These are phyloP conservation scores for Parotia lawesii DNA, from an alignment of 2,113 vertebrate species.

Conservation along the genomic window DNA sequence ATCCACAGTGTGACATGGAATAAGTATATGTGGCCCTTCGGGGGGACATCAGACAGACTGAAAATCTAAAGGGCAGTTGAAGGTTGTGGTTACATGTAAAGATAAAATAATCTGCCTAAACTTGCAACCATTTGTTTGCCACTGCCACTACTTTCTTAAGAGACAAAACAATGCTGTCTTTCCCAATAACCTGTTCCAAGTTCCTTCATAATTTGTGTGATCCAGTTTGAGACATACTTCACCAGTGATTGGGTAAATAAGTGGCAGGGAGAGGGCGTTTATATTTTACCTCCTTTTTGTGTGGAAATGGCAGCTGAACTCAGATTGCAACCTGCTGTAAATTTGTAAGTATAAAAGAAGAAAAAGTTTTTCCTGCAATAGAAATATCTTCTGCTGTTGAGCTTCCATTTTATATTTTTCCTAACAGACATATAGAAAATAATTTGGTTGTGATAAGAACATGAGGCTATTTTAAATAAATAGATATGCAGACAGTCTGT, in stretches of 20 bases:
- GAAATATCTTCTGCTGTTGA: not conserved
- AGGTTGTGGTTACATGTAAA: not conserved
- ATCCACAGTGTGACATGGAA: not conserved
- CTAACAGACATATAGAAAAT: not conserved
- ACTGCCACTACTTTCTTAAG: not conserved
- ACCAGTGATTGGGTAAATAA: not conserved
- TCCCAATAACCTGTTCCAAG: not conserved
- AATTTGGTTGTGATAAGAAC: not conserved
- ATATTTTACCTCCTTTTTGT: not conserved
- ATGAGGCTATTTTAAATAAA: not conserved
- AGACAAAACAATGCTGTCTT: fast-evolving
- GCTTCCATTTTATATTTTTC: not conserved
- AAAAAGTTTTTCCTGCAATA: not conserved
- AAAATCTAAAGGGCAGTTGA: not conserved
- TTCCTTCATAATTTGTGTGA: not conserved
- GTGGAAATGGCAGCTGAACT: not conserved
- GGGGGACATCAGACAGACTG: no score
- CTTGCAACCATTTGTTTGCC: not conserved
- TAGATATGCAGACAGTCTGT: not conserved
- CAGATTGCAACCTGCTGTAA: not conserved
- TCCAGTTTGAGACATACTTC: not conserved
- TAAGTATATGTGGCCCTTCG: not conserved
- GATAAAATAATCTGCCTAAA: not conserved
- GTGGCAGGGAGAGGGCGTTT: not conserved
- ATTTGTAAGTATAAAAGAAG: not conserved